Conservation (phyloP, 2,797 vertebrate genomes). For the Saguinus oedipus region DNA sequence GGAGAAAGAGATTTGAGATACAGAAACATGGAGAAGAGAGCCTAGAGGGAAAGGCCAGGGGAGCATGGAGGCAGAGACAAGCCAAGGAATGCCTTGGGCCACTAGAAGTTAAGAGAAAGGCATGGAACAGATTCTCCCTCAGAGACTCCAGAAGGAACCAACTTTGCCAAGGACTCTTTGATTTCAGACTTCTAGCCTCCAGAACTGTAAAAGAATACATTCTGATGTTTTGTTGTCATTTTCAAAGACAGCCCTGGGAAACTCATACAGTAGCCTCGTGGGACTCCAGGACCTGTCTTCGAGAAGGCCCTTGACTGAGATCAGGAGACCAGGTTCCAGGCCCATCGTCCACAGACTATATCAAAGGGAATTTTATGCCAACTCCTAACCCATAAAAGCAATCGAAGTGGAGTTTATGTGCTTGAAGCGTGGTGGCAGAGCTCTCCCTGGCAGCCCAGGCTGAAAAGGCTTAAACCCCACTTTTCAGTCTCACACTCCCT, state of each 20-base stretch:
- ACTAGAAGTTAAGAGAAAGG: not conserved
- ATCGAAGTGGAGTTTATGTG: not conserved
- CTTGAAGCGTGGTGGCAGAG: not conserved
- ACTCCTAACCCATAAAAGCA: not conserved
- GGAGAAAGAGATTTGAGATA: not conserved
- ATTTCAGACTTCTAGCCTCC: not conserved
- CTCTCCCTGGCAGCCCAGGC: no score
- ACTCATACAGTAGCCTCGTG: not conserved
- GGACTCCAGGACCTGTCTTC: not conserved
- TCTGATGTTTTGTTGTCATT: not conserved
- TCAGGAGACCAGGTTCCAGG: not conserved
- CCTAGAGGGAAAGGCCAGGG: not conserved
- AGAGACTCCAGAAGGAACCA: not conserved
- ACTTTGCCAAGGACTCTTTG: not conserved
- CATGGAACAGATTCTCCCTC: no score
- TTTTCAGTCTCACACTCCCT: not conserved
- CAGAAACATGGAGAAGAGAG: not conserved
- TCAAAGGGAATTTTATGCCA: not conserved
- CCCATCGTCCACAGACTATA: not conserved
- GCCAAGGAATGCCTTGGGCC: not conserved
- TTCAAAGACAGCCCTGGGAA: not conserved
- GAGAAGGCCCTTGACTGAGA: not conserved
- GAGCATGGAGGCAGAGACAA: not conserved
- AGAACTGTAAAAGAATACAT: not conserved
- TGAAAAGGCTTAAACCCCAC: not conserved